phyloP scores from a whole-genome alignment of 1,140 invertebrate species.

The Gerris buenoi region DNA sequence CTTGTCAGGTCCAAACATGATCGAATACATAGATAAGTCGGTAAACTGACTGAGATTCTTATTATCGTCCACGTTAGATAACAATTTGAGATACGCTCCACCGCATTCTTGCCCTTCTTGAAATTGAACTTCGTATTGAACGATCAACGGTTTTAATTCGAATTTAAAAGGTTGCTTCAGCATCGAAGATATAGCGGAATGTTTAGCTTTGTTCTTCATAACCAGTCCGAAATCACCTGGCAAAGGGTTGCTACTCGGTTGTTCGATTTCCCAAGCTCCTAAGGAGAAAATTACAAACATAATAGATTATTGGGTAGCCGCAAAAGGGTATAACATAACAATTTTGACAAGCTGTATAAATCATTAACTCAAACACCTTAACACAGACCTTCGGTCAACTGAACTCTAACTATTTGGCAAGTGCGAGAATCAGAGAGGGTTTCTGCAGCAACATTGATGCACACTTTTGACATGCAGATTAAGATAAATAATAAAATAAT shows the following conservation, averaged over 20 bases:
- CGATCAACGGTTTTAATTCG: slow-evolving; percentile 67
- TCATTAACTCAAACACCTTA: too few relatives aligned
- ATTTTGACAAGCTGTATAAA: too few relatives aligned
- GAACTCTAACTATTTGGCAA: too few relatives aligned
- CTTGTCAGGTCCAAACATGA: slow-evolving; percentile 99
- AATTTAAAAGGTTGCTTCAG: slow-evolving; percentile 75
- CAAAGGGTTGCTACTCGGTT: slow-evolving; percentile 55
- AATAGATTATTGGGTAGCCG: too few relatives aligned
- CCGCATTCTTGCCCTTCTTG: slow-evolving; percentile 97
- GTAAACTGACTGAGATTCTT: slow-evolving; percentile 69
- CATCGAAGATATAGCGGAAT: slow-evolving; percentile 80
- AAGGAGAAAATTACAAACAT: slow-evolving; percentile 20
- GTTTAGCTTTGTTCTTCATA: slow-evolving; percentile 87
- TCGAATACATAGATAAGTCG: slow-evolving; percentile 92
- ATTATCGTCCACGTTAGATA: slow-evolving; percentile 49
- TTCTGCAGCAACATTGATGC: too few relatives aligned
- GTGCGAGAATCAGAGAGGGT: too few relatives aligned
- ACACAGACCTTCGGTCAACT: too few relatives aligned
- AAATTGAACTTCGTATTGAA: slow-evolving; percentile 82
- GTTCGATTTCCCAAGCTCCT: slow-evolving; percentile 63
- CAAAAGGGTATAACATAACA: too few relatives aligned
- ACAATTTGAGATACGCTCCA: slow-evolving; percentile 90
- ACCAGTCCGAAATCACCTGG: slow-evolving; percentile 76
- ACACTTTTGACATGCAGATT: too few relatives aligned
- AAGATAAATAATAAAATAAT: too few relatives aligned